Percentiles rank a stretch among this genome's conserved stretches.
Evolutionary conservation across 1,140 invertebrate species (phyloP).

Genomic region (Rhizoglyphus robini): DNA sequence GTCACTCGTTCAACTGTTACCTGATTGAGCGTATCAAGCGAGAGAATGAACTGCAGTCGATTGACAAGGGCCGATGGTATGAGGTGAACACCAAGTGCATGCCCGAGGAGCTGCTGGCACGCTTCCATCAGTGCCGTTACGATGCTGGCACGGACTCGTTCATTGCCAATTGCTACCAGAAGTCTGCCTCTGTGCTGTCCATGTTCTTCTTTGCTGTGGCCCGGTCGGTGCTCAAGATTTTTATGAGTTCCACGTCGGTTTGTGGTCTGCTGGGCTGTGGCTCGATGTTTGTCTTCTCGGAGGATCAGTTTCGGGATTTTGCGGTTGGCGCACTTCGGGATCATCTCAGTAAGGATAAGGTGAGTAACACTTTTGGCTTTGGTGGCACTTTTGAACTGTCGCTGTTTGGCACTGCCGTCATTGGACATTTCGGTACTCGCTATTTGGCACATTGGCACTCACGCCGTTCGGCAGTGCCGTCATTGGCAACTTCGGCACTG

Average conservation of each 20-base stretch:
- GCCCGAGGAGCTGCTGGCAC: background rate
- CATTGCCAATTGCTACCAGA: constrained; percentile 51
- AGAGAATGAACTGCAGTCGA: background rate
- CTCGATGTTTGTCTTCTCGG: constrained; percentile 82
- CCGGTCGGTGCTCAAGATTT: constrained; percentile 51
- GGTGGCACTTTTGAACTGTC: too few relatives aligned
- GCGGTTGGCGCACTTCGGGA: constrained; percentile 30
- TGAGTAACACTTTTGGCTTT: background rate
- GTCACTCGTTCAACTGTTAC: background rate
- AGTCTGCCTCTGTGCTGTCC: constrained; percentile 56
- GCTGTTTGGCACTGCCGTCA: background rate
- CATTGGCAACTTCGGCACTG: background rate
- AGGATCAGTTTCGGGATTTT: constrained; percentile 45
- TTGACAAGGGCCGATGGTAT: constrained; percentile 9
- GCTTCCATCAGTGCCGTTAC: constrained; percentile 27
- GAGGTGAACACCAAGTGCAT: background rate
- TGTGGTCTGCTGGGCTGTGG: constrained; percentile 73
- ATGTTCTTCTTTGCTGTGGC: constrained; percentile 59
- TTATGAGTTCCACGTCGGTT: constrained; percentile 65
- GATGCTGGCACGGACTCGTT: constrained; percentile 57
- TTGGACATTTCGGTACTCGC: background rate
- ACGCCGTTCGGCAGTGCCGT: background rate
- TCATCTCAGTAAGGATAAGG: background rate
- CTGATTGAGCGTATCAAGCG: background rate
- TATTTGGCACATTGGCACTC: constrained; percentile 11